Evolutionary conservation across 2,113 vertebrate species (phyloP).

Genomic region (Poeciliopsis occidentalis): DNA sequence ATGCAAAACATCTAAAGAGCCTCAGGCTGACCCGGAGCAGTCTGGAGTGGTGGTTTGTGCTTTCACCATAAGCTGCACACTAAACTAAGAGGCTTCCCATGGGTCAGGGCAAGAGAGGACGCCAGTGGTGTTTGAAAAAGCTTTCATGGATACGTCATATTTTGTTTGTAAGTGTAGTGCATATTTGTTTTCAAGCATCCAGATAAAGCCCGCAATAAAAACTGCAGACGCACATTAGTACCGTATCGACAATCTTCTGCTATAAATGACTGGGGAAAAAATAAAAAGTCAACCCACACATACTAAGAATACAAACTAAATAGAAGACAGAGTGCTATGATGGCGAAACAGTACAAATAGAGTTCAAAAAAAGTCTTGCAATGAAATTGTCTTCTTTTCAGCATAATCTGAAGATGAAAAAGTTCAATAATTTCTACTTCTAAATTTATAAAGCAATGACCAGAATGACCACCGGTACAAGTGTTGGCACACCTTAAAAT

Average conservation of each 20-base stretch:
- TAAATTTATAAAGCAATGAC: background rate
- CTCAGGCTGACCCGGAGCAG: constrained; percentile 1
- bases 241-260: too few species aligned
- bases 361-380: background rate
- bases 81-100: background rate
- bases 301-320: background rate
- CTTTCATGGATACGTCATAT: background rate
- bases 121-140: background rate
- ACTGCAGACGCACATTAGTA: background rate
- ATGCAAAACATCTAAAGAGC: constrained; percentile 6
- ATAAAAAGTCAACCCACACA: too few species aligned
- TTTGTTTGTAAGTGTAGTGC: background rate
- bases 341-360: background rate
- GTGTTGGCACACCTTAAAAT: background rate
- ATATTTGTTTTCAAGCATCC: background rate
- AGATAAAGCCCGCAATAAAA: background rate
- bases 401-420: too few species aligned
- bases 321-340: background rate
- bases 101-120: constrained; percentile 1
- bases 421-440: background rate
- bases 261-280: too few species aligned
- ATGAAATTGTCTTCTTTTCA: too few species aligned
- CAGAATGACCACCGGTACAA: background rate
- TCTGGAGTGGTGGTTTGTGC: constrained; percentile 14
- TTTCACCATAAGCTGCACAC: background rate